Base-by-base conservation (phyloP, 53 echinoderm and acorn worm genomes). In the Paracentrotus lividus region DNA sequence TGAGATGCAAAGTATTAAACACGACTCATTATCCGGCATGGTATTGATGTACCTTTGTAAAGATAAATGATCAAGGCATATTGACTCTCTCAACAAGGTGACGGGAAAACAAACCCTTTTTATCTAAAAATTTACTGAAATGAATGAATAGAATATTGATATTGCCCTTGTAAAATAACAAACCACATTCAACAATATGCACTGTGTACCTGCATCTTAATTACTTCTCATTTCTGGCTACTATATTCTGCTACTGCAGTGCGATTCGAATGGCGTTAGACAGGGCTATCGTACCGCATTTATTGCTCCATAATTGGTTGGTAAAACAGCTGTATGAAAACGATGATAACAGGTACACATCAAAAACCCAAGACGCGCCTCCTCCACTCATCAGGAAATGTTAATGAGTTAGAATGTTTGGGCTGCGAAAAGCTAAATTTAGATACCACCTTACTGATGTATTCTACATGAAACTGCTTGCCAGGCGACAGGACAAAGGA, bases 361-460 rank as follows among this genome's bases (percentile, higher is more conserved):
- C 72, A 38, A 36, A 67, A 38, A 27, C 64, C 64, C 64, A 64
- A 64, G 64, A 64, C 64, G 64, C 64, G 72, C 18, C 72, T 72
- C 18, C 72, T 72, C 36, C 40, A 38, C 15, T 72, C 72, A 72
- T 40, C 72, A 72, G 38, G 72, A 72, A 38, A 72, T 72, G 72
- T 72, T 72, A 72, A 72, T 72, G 72, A 72, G 72, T 72, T 72
- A 72, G 72, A 72, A 72, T 72, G 72, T 72, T 72, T 72, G 72
- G 40, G 40, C 72, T 72, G 20, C 40, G 72, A 72, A 38, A 38
- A 72, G 72, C 72, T 72, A 72, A 72, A 72, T 72, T 72, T 72
- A 72, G 72, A 72, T 72, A 40, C 72, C 72, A 72, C 38, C 14
- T 72, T 18, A 20, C 72, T 72, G 72, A 72, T 72, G 72, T 72